Evolutionary conservation across 2,888 invertebrate genomes (phyloP).

Genomic region (Teleogryllus oceanicus): DNA sequence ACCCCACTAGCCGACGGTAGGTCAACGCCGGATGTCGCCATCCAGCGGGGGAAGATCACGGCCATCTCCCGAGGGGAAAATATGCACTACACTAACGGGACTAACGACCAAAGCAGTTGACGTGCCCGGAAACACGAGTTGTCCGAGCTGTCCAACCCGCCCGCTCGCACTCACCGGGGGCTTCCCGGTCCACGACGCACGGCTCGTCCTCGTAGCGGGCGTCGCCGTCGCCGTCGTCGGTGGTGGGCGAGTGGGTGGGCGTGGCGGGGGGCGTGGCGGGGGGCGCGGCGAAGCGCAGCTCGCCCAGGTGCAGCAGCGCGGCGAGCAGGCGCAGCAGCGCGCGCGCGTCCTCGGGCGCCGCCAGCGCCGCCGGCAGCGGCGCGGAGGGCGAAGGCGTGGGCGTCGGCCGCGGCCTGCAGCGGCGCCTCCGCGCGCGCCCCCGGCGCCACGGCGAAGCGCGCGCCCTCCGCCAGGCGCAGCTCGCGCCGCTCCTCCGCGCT

Average conservation of each 20-base stretch:
- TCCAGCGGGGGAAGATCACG: no score
- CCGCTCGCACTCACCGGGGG: slow-evolving; percentile 41
- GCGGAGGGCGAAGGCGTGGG: neutral
- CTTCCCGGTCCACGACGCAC: neutral
- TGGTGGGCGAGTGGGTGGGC: neutral
- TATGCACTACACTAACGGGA: no score
- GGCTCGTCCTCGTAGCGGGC: neutral
- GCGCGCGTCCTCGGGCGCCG: neutral
- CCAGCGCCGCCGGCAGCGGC: neutral
- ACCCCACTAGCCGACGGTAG: no score
- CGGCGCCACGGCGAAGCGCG: neutral
- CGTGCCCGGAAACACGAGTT: no score
- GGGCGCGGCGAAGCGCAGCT: neutral
- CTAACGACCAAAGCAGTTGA: no score
- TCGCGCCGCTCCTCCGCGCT: neutral
- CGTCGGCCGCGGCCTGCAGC: neutral
- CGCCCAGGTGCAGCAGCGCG: neutral
- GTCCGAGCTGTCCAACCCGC: no score
- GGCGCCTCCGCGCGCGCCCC: neutral
- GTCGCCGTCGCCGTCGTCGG: neutral
- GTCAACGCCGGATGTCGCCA: no score
- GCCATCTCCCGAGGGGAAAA: no score
- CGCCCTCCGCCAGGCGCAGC: slow-evolving; percentile 2
- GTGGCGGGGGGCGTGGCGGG: neutral
- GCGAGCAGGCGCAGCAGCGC: neutral